phyloP scores from a whole-genome alignment of 2,888 invertebrate genomes.

The Conchocele bisecta region DNA sequence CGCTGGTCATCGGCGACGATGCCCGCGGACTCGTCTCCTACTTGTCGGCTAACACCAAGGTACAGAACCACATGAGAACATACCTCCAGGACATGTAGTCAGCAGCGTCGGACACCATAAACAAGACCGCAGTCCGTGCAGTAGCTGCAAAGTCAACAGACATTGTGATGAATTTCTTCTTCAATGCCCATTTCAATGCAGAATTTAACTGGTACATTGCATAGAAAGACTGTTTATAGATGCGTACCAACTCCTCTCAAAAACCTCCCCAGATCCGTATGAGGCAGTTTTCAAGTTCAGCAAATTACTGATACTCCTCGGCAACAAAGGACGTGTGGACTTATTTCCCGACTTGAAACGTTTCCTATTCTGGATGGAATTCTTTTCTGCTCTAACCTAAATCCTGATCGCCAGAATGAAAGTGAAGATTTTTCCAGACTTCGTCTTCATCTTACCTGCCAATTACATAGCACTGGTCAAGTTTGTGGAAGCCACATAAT shows the following conservation, averaged over 20 bases:
- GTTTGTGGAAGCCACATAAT: constrained; percentile 58
- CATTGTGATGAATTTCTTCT: constrained; percentile 25
- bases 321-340: constrained; percentile 12
- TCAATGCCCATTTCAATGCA: constrained; percentile 34
- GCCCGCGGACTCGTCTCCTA: constrained; percentile 10
- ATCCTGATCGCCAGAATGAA: constrained; percentile 57
- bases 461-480: constrained; percentile 52
- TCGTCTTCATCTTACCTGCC: constrained; percentile 56
- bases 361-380: constrained; percentile 70
- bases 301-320: constrained; percentile 60
- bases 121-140: constrained; percentile 16
- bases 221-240: constrained; percentile 55
- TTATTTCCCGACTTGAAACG: constrained; percentile 56
- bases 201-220: constrained; percentile 38
- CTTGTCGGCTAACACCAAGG: constrained; percentile 3
- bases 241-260: constrained; percentile 40
- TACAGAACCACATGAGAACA: constrained; percentile 9
- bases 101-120: neutral
- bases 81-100: constrained; percentile 29
- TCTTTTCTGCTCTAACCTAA: constrained; percentile 58
- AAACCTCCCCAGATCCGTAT: constrained; percentile 45
- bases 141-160: constrained; percentile 32
- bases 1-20: constrained; percentile 26
- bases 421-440: constrained; percentile 17
- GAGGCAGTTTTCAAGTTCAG: constrained; percentile 65